Conservation (phyloP, 2,888 invertebrate genomes). For the Tachina fera region DNA sequence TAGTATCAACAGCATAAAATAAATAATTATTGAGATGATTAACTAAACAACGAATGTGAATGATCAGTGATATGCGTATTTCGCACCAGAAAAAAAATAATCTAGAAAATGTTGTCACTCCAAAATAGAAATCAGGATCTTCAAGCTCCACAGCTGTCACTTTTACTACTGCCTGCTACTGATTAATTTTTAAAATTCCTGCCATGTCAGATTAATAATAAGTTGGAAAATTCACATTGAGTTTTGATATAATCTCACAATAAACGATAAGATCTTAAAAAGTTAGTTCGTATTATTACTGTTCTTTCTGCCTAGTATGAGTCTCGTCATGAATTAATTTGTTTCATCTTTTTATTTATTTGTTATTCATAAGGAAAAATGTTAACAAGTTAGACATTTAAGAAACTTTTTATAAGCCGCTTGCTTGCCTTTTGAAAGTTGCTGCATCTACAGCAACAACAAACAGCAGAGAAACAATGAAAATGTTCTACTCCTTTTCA, state of each 20-base stretch:
- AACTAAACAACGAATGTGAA: background rate
- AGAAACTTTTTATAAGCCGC: conserved; percentile 69
- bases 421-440: conserved; percentile 24
- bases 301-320: conserved; percentile 31
- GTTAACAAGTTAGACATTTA: conserved; percentile 70
- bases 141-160: conserved; percentile 23
- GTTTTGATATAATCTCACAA: background rate
- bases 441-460: conserved; percentile 37
- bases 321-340: conserved; percentile 53
- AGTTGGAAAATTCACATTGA: background rate
- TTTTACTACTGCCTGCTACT: conserved; percentile 19
- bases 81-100: background rate
- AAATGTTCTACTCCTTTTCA: conserved; percentile 52
- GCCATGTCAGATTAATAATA: conserved; percentile 34
- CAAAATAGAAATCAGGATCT: conserved; percentile 24
- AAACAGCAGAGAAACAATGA: conserved; percentile 34
- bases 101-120: conserved; percentile 24
- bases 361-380: conserved; percentile 57
- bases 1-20: background rate
- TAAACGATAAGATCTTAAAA: conserved; percentile 10
- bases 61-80: background rate
- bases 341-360: conserved; percentile 32
- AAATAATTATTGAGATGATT: conserved; percentile 4
- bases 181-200: conserved; percentile 31
- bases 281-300: conserved; percentile 21